Evolutionary conservation across 2,888 invertebrate genomes (phyloP), one percentile per base, ranked within the genome.

Genomic region (Trichopria drosophilae): DNA sequence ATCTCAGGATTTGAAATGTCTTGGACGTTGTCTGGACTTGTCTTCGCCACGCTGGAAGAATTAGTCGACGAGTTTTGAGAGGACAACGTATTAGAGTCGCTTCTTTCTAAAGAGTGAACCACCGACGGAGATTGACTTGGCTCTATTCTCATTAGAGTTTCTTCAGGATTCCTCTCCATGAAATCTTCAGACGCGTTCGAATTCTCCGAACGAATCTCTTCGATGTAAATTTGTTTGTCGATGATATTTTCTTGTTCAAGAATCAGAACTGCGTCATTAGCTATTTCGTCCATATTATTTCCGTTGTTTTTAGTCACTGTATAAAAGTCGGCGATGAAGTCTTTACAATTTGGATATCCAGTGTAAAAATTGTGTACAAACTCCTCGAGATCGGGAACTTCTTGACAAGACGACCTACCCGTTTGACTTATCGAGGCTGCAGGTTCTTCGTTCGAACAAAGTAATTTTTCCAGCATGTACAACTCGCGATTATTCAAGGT

Each of bases 391-490:
- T 86, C 84, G 15, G 77, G 76, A 26, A 71, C 66, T 12, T 71
- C 71, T 45, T 72, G 71, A 43, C 69, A 68, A 5, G 56, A 32
- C 7, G 65, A 62, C 52, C 50, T 59, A 36, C 57, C 55, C 29
- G 48, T 48, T 45, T 58, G 57, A 1, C 53, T 34, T 26, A 69
- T 62, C 1, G 72, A 63, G 4, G 63, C 60, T 3, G 72, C 63
- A 0, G 73, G 70, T 61, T 93, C 92, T 72, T 95, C 94, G 63
- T 90, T 89, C 65, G 93, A 93, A 75, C 96, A 96, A 43, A 97
- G 79, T 57, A 94, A 77, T 64, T 92, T 87, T 73, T 97, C 96
- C 53, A 97, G 76, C 60, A 88, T 87, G 68, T 84, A 83, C 62
- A 97, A 79, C 76, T 97, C 97, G 37, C 86, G 83, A 54, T 87